Evolutionary conservation across 2,888 invertebrate genomes (phyloP).

Genomic region (Phyllotreta cruciferae): DNA sequence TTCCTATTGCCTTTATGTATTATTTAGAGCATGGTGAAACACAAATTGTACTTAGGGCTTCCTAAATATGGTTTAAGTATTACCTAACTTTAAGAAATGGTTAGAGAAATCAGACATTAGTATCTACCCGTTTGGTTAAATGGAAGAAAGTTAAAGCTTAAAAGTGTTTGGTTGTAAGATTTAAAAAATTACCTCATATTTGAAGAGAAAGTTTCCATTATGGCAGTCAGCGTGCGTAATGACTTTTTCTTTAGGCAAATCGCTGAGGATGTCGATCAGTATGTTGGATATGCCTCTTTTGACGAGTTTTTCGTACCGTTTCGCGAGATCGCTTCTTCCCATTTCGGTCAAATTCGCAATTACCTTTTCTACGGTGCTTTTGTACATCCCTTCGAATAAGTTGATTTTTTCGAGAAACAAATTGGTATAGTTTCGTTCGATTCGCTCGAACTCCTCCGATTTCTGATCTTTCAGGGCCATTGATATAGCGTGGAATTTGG

Average conservation of each 20-base stretch:
- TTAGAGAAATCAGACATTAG: too few relatives aligned
- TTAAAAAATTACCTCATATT: constrained; percentile 43
- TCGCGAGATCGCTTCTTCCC: constrained; percentile 9
- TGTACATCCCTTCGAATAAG: background rate
- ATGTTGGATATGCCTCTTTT: constrained; percentile 12
- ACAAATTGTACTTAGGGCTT: too few relatives aligned
- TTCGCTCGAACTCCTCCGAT: constrained; percentile 24
- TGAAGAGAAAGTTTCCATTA: constrained; percentile 50
- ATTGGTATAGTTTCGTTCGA: background rate
- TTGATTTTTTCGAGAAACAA: background rate
- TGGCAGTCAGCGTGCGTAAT: constrained; percentile 50
- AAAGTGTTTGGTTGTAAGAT: too few relatives aligned
- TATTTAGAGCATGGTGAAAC: too few relatives aligned
- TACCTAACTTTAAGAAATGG: too few relatives aligned
- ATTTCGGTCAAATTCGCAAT: constrained; percentile 8
- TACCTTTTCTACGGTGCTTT: background rate
- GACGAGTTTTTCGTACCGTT: constrained; percentile 5
- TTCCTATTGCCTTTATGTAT: too few relatives aligned
- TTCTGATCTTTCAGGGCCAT: constrained; percentile 38
- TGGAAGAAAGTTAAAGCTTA: too few relatives aligned
- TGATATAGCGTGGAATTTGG: constrained; percentile 40
- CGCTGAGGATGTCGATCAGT: constrained; percentile 24
- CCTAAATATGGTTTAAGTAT: too few relatives aligned
- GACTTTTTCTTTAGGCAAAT: constrained; percentile 35
- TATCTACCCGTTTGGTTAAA: too few relatives aligned